A percentile compares a stretch with the other conserved stretches of the same genome.
Evolutionary conservation across 2,888 invertebrate genomes (phyloP).

Genomic region (Prostheceraeus crozeri): DNA sequence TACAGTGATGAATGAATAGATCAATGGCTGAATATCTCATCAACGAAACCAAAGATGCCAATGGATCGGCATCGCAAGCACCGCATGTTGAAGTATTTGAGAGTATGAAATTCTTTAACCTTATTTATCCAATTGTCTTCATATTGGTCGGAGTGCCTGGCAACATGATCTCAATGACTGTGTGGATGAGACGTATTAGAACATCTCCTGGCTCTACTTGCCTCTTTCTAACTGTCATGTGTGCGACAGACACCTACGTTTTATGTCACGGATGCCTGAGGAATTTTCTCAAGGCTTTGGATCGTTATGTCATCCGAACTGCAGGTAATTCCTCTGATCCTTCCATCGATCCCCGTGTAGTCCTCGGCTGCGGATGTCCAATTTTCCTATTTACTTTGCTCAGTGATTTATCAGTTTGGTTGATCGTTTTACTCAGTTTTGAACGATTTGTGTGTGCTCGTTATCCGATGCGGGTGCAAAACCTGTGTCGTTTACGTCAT

Average conservation of each 20-base stretch:
- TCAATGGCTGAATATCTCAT: too few relatives aligned
- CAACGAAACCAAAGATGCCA: too few relatives aligned
- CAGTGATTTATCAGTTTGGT: conserved; percentile 36
- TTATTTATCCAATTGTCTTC: conserved; percentile 33
- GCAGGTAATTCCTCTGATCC: background rate
- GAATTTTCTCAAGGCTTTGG: conserved; percentile 29
- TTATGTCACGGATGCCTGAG: conserved; percentile 37
- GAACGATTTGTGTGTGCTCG: conserved; percentile 34
- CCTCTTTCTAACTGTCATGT: conserved; percentile 36
- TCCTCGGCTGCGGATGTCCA: conserved; percentile 34
- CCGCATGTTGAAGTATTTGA: too few relatives aligned
- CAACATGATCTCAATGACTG: conserved; percentile 36
- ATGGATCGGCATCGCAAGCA: too few relatives aligned
- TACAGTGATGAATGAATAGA: too few relatives aligned
- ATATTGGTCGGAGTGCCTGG: conserved; percentile 35
- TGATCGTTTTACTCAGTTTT: conserved; percentile 34
- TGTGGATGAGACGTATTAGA: conserved; percentile 34
- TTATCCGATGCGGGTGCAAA: conserved; percentile 24
- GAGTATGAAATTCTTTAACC: conserved; percentile 26
- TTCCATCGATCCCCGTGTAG: conserved; percentile 27
- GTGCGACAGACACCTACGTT: conserved; percentile 37
- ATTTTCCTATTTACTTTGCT: conserved; percentile 36
- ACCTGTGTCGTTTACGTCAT: conserved; percentile 31
- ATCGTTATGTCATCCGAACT: background rate
- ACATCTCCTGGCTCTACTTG: conserved; percentile 35